Evolutionary conservation across 2,888 invertebrate genomes (phyloP).

Genomic region (Orchesellides sinensis): DNA sequence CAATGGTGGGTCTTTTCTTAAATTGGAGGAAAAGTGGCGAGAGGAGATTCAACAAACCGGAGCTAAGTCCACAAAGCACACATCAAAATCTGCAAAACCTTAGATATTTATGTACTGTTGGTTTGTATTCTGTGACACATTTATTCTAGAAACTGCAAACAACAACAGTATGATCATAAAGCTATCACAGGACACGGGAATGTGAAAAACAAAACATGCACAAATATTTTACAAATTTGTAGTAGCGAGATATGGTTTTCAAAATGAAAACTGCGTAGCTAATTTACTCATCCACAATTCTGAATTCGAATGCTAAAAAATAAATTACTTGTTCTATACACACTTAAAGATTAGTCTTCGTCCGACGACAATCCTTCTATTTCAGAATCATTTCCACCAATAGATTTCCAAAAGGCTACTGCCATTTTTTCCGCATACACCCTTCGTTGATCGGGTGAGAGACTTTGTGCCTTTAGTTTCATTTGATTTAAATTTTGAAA

Average conservation of each 20-base stretch:
- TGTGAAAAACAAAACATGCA: conserved; percentile 29
- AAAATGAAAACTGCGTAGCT: conserved; percentile 4
- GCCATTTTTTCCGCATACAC: conserved; percentile 86
- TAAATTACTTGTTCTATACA: neutral
- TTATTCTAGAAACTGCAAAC: conserved; percentile 33
- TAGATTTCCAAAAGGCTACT: conserved; percentile 85
- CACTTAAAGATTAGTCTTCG: conserved; percentile 65
- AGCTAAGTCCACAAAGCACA: conserved; percentile 27
- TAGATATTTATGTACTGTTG: neutral
- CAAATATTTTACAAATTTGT: neutral
- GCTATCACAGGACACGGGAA: conserved; percentile 62
- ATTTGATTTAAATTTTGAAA: conserved; percentile 83
- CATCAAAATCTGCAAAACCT: conserved; percentile 20
- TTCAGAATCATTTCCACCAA: conserved; percentile 85
- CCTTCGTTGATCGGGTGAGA: conserved; percentile 83
- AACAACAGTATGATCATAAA: conserved; percentile 23
- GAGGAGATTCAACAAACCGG: conserved; percentile 77
- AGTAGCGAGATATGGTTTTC: neutral
- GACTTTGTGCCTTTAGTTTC: conserved; percentile 82
- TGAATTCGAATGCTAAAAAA: neutral
- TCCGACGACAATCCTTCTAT: conserved; percentile 78
- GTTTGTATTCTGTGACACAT: conserved; percentile 10
- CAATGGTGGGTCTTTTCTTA: conserved; percentile 85
- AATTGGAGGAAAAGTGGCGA: conserved; percentile 87
- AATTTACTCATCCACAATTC: neutral